Evolutionary conservation across 2,797 vertebrate species (phyloP), one percentile per base, ranked within the genome.

Genomic region (Enteromius anoplus): DNA sequence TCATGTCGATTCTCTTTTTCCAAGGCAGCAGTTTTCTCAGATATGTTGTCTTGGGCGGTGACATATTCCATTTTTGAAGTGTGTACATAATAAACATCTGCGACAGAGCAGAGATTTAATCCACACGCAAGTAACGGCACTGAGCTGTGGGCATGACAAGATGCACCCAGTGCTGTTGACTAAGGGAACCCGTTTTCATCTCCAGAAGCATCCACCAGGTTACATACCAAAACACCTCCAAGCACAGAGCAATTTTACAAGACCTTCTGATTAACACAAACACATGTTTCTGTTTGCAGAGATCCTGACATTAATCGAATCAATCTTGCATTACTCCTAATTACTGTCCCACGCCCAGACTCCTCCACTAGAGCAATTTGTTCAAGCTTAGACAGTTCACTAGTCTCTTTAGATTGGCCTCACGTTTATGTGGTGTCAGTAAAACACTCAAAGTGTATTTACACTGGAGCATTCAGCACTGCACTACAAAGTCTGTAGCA

Each of bases 311-410:
- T 89, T 94, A 93, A 94, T 93, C 92, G 91, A 90, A 93, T 92
- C 91, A 92, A 79, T 94, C 83, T 90, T 88, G 88, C 83, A 93
- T 92, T 86, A 92, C 83, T 87, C 91, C 90, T 89, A 90, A 92
- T 94, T 93, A 95, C 92, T 90, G 90, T 86, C 92, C 86, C 78
- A 85, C 88, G 88, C 84, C 80, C 87, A 87, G 88, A 85, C 85
- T 82, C 51, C 85, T 86, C 82, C 88, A 92, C 91, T 91, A 89
- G 14, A 82, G 81, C 71, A 29, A 89, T 72, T 82, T 88, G 79
- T 85, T 83, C 87, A 79, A 47, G 78, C 47, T 37, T 29, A 84
- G 65, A 75, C 76, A 78, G 80, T 87, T 87, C 51, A 82, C 37
- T 75, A 73, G 53, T 40, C 10, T 60, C 9, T 78, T 71, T 53